Conservation (phyloP, 2,888 invertebrate species). For the Cantharis rufa region DNA sequence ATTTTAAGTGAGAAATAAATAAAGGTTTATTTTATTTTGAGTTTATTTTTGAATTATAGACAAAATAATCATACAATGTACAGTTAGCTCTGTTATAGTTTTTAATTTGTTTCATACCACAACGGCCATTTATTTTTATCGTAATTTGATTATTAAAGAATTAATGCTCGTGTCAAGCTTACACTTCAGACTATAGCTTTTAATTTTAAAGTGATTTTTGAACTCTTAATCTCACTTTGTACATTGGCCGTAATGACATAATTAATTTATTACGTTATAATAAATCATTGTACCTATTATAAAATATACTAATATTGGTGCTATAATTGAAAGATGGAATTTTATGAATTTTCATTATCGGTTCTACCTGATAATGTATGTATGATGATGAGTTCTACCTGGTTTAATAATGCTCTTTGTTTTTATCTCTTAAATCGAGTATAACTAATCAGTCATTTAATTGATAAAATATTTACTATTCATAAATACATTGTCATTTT, state of each 20-base stretch:
- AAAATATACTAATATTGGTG: no score
- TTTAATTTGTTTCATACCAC: neutral
- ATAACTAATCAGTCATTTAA: no score
- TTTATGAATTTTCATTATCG: neutral
- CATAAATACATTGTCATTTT: neutral
- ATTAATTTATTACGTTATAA: no score
- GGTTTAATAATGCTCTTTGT: neutral
- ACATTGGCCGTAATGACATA: neutral
- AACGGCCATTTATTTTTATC: neutral
- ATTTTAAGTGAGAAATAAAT: no score
- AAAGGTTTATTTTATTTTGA: no score
- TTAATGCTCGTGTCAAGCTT: neutral
- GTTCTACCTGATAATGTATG: neutral
- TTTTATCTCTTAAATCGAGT: neutral
- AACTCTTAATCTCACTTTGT: neutral
- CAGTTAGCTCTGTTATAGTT: no score
- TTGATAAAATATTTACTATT: neutral
- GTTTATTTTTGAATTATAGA: no score
- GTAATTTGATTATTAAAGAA: neutral
- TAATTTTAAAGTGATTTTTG: neutral
- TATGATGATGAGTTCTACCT: no score
- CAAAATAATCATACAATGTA: no score
- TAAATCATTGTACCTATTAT: no score
- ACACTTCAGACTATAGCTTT: neutral
- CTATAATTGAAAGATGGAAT: neutral